Evolutionary conservation across 2,888 invertebrate species (phyloP), one percentile per base, ranked within the genome.

Genomic region (Meghimatium bilineatum): DNA sequence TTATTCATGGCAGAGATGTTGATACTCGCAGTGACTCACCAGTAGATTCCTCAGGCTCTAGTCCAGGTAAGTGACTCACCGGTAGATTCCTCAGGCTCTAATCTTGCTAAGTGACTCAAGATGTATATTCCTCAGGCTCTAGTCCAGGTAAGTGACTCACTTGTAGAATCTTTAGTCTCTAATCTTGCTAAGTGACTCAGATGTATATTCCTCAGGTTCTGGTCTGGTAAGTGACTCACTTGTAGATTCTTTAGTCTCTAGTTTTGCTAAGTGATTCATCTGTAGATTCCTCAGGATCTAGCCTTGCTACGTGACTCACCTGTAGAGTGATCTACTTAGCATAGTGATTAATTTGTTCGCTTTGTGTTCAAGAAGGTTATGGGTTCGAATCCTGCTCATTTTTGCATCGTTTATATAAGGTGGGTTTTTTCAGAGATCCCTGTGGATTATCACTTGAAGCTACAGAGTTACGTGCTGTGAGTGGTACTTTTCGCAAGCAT

Each of bases 1-100:
- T 34, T 60, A 60, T 26, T 56, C 34, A 20, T 34, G 38, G 38
- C 49, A 60, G 60, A 38, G 86, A 85, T 29, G 80, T 84, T 66
- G 88, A 87, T 79, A 86, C 84, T 56, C 75, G 83, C 52, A 86
- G 86, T 82, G 67, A 85, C 36, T 87, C 88, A 29, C 87, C 87
- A 17, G 86, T 80, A 38, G 85, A 85, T 32, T 86, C 86, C 17
- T 80, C 82, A 26, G 83, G 87, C 23, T 87, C 88, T 60, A 85
- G 87, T 83, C 87, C 87, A 52, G 79, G 85, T 69, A 36, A 81
- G 72, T 60, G 1, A n/a, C 49, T 12, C 29, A 5, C 12, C 29
- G 23, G 34, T 74, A 10, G 2, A 85, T 32, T 86, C 86, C 17
- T 80, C 82, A 26, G 83, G 87, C 23, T 87, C 88, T 60, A 85